Conservation (phyloP, 2,797 vertebrate genomes). For the Alcedo atthis region DNA sequence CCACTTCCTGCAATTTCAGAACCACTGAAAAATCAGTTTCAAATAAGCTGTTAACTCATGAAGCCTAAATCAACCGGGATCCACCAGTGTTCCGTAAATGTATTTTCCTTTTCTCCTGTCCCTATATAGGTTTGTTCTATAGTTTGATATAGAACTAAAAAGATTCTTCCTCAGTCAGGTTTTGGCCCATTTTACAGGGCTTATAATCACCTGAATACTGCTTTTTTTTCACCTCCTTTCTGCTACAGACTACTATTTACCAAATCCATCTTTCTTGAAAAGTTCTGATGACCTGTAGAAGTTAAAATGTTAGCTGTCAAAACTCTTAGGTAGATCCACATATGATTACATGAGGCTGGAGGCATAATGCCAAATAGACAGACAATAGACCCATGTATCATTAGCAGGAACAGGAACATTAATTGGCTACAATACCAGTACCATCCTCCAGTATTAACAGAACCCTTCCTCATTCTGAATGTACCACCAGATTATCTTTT, state of each 20-base stretch:
- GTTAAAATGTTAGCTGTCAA: not conserved
- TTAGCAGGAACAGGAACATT: slow-evolving; percentile 22
- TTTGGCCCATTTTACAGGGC: not conserved
- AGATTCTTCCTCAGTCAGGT: not conserved
- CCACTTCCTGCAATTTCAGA: slow-evolving; percentile 50
- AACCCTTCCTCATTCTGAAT: slow-evolving; percentile 43
- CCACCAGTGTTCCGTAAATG: not conserved
- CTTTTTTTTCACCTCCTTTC: not conserved
- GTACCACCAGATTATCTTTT: slow-evolving; percentile 3
- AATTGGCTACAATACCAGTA: slow-evolving; percentile 26
- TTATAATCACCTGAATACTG: not conserved
- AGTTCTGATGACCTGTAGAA: slow-evolving; percentile 14
- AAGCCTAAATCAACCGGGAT: not conserved
- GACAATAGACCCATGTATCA: slow-evolving; percentile 57
- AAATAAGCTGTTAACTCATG: slow-evolving; percentile 17
- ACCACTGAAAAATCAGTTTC: slow-evolving; percentile 16
- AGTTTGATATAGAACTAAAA: not conserved
- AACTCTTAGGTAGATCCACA: slow-evolving; percentile 24
- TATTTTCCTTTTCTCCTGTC: not conserved
- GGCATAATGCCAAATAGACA: slow-evolving; percentile 1
- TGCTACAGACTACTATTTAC: not conserved
- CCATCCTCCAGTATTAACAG: slow-evolving; percentile 1
- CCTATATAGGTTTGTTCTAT: not conserved
- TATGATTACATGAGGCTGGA: slow-evolving; percentile 14
- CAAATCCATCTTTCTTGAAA: slow-evolving; percentile 34